Evolutionary conservation across 1,140 invertebrate species (phyloP).

Genomic region (Reticulitermes speratus): DNA sequence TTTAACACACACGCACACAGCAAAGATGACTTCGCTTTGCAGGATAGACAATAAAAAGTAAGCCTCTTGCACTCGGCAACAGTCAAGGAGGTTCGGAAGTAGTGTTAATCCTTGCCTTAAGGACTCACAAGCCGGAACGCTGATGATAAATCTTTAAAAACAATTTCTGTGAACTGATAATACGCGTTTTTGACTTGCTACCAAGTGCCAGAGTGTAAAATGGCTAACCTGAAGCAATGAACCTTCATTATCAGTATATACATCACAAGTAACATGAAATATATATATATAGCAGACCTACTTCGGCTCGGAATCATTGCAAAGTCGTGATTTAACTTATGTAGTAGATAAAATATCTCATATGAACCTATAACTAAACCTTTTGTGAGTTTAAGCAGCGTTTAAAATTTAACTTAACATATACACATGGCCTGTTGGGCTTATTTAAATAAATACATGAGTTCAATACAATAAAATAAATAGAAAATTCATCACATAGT

Average conservation of each 20-base stretch:
- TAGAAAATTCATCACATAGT: neutral
- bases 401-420: neutral
- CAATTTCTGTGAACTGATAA: neutral
- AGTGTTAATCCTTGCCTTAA: neutral
- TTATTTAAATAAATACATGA: neutral
- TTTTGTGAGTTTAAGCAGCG: neutral
- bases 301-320: neutral
- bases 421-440: neutral
- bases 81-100: neutral
- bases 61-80: neutral
- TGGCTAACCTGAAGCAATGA: neutral
- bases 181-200: neutral
- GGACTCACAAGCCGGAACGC: neutral
- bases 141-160: neutral
- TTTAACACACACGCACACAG: neutral
- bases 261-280: neutral
- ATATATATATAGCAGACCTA: neutral
- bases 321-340: neutral
- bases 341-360: neutral
- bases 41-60: neutral
- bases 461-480: neutral
- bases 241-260: neutral
- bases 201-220: constrained; percentile 10
- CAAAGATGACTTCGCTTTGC: neutral
- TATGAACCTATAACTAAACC: neutral